These are phyloP conservation scores for Cydia amplana DNA, from an alignment of 1,140 invertebrate species.

Conservation along the genomic window DNA sequence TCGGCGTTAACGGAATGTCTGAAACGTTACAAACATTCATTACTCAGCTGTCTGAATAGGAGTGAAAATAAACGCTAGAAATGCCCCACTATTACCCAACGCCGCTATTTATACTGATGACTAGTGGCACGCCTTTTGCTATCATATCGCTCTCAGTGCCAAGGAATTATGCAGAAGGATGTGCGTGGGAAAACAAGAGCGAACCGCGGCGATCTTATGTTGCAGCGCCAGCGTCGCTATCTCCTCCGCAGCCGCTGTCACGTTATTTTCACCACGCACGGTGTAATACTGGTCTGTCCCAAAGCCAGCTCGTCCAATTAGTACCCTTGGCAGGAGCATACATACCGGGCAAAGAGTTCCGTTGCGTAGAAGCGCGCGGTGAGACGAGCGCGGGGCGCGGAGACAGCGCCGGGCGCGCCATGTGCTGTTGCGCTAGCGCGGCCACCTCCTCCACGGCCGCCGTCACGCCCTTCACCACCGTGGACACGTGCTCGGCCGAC, in stretches of 20 bases:
- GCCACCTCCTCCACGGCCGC: constrained; percentile 87
- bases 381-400: constrained; percentile 68
- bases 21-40: constrained; percentile 37
- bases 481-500: constrained; percentile 85
- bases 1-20: constrained; percentile 91
- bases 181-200: too few species aligned
- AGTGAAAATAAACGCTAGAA: not conserved
- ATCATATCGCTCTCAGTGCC: too few species aligned
- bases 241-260: too few species aligned
- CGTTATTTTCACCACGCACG: too few species aligned
- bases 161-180: too few species aligned
- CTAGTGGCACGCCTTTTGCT: too few species aligned
- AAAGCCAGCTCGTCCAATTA: too few species aligned
- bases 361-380: constrained; percentile 68
- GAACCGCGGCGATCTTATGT: too few species aligned
- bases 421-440: constrained; percentile 66
- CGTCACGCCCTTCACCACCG: constrained; percentile 88
- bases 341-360: constrained; percentile 81
- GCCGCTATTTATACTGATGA: too few species aligned
- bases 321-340: not conserved
- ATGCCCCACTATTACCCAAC: too few species aligned
- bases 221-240: too few species aligned
- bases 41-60: not conserved
- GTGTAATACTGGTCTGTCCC: too few species aligned
- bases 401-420: constrained; percentile 69